Conservation (phyloP, 2,888 invertebrate species). For the Platerodrilus igneus region DNA sequence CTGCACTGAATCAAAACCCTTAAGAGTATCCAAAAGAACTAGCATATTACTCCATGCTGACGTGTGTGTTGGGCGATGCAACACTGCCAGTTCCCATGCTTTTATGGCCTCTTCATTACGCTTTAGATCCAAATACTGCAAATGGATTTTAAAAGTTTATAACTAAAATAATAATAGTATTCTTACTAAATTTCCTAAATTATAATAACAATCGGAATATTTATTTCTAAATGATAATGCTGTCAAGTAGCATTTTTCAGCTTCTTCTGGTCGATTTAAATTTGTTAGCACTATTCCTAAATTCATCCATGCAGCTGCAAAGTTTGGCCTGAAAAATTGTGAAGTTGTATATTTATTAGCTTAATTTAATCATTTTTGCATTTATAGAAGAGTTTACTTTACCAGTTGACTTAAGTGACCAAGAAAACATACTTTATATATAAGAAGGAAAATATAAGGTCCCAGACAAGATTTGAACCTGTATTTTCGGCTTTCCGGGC, state of each 20-base stretch:
- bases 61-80: constrained; percentile 69
- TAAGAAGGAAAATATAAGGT: too few species aligned
- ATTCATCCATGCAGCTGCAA: constrained; percentile 98
- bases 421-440: too few species aligned
- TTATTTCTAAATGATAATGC: constrained; percentile 71
- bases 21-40: constrained; percentile 70
- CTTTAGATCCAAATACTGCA: constrained; percentile 75
- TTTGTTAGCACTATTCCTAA: constrained; percentile 86
- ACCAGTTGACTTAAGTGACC: too few species aligned
- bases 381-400: too few species aligned
- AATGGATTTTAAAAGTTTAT: constrained; percentile 23
- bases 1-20: constrained; percentile 59
- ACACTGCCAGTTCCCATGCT: constrained; percentile 79
- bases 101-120: constrained; percentile 68
- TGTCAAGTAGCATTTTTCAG: constrained; percentile 72
- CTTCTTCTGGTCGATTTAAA: constrained; percentile 63
- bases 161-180: neutral
- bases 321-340: constrained; percentile 61
- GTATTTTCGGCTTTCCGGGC: too few species aligned
- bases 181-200: constrained; percentile 86
- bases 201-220: constrained; percentile 92
- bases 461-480: too few species aligned
- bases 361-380: neutral
- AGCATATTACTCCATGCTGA: constrained; percentile 91
- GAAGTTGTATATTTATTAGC: constrained; percentile 14